Base-by-base conservation (phyloP, 2,888 invertebrate genomes). In the Calameuta pallipes region DNA sequence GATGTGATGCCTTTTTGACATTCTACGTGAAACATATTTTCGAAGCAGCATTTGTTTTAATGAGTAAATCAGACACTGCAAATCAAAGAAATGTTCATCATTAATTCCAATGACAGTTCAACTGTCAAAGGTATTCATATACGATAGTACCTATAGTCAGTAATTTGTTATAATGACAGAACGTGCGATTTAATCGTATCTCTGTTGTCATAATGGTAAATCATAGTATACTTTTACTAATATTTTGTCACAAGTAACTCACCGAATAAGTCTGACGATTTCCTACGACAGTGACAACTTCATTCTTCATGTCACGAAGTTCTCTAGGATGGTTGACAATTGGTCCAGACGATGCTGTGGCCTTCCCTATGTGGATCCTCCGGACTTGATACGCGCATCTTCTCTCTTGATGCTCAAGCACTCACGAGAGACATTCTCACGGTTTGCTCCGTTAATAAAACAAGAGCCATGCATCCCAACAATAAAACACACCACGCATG, bases 381-480 rank as follows among this genome's bases (percentile, higher is more conserved):
- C 36, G 69, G 37, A 70, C 69, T 71, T 56, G 56, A 23, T 23
- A 56, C 23, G 23, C 56, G 56, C 75, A 9, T 81, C 84, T 84
- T 84, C 82, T 84, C 77, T 86, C 86, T 85, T 86, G 80, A 83
- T n/a, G 86, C 83, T 75, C 81, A 82, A 77, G 80, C 85, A 80
- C 81, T 81, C 82, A 82, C 83, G 80, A 79, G 56, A 35, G 15
- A 75, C 75, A 75, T 56, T 35, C 33, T 30, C 56, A 56, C 41
- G 15, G 11, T 31, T 56, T 11, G 75, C 37, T 23, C 37, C n/a
- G 33, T 37, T n/a, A 30, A 75, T 37, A n/a, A 75, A 33, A 31
- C 15, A 33, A 75, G 31, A 75, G 31, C 37, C 33, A 56, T 56
- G 56, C 56, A 56, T 56, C 56, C 56, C 23, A 56, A 56, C 56